Conservation (phyloP, 2,113 vertebrate species). For the Rhipidura dahli region DNA sequence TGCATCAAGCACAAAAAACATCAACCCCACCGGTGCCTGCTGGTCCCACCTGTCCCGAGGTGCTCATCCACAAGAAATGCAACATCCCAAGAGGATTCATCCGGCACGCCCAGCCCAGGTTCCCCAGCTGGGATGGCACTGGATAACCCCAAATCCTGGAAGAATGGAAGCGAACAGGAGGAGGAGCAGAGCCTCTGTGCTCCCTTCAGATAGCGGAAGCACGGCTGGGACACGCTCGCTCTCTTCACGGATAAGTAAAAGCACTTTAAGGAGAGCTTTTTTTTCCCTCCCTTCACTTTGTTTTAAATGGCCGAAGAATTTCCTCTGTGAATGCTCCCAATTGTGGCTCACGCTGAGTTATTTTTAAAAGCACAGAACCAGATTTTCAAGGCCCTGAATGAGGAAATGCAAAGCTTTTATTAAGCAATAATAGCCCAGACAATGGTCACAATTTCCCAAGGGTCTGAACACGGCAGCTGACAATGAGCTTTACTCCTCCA, state of each 20-base stretch:
- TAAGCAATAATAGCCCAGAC: constrained; percentile 49
- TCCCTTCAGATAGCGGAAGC: not conserved
- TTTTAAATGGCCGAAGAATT: constrained; percentile 44
- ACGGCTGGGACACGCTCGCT: not conserved
- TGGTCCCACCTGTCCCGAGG: not conserved
- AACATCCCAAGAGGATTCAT: not conserved
- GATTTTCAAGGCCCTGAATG: constrained; percentile 32
- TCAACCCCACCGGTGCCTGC: no score
- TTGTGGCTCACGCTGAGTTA: constrained; percentile 28
- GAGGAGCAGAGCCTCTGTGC: not conserved
- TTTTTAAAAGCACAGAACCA: constrained; percentile 47
- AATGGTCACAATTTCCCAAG: constrained; percentile 59
- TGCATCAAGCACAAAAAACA: not conserved
- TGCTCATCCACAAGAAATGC: not conserved
- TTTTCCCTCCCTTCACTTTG: not conserved
- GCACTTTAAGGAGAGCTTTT: not conserved
- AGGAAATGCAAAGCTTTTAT: constrained; percentile 59
- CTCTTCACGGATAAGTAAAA: not conserved
- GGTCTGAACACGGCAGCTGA: constrained; percentile 25
- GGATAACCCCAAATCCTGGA: not conserved
- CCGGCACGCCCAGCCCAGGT: accelerated
- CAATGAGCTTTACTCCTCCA: constrained; percentile 47
- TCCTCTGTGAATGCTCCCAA: constrained; percentile 38
- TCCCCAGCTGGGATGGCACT: not conserved
- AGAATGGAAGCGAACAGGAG: not conserved